Conservation (phyloP, 2,113 vertebrate genomes). For the Zosterops japonicus region DNA sequence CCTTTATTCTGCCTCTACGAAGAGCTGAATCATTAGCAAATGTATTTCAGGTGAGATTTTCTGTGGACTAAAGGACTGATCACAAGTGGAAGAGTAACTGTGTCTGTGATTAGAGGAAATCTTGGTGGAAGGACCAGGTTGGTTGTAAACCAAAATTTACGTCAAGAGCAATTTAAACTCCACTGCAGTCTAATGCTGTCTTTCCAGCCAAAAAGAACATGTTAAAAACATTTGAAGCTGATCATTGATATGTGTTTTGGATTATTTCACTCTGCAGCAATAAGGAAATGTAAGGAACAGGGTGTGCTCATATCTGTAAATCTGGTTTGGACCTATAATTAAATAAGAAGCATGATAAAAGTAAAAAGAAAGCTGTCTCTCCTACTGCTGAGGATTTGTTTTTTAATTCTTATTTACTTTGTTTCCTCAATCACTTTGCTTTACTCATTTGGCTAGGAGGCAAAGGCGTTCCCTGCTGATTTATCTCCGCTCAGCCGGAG, state of each 20-base stretch:
- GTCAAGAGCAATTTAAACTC: neutral
- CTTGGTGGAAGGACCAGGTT: neutral
- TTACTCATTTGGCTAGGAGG: slow-evolving; percentile 74
- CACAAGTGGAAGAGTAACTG: neutral
- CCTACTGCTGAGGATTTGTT: neutral
- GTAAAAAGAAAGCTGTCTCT: slow-evolving; percentile 17
- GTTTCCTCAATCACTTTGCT: slow-evolving; percentile 65
- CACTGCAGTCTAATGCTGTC: neutral
- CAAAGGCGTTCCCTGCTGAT: slow-evolving; percentile 74
- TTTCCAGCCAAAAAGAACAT: neutral
- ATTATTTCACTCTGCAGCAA: slow-evolving; percentile 3
- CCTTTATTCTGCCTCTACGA: neutral
- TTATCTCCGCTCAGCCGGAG: slow-evolving; percentile 60
- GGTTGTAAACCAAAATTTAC: neutral
- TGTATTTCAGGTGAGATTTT: neutral
- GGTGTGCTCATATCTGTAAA: neutral
- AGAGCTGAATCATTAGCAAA: neutral
- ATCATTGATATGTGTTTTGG: neutral
- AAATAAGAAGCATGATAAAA: slow-evolving; percentile 2
- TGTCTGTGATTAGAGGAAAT: neutral
- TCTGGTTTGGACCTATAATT: slow-evolving; percentile 36
- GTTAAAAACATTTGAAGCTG: neutral
- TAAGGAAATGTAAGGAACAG: neutral
- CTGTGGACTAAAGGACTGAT: neutral
- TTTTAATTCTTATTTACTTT: slow-evolving; percentile 69